Percentiles rank a stretch among this genome's conserved stretches.
Evolutionary conservation across 2,888 invertebrate genomes (phyloP).

Genomic region (Thymelicus lineola): DNA sequence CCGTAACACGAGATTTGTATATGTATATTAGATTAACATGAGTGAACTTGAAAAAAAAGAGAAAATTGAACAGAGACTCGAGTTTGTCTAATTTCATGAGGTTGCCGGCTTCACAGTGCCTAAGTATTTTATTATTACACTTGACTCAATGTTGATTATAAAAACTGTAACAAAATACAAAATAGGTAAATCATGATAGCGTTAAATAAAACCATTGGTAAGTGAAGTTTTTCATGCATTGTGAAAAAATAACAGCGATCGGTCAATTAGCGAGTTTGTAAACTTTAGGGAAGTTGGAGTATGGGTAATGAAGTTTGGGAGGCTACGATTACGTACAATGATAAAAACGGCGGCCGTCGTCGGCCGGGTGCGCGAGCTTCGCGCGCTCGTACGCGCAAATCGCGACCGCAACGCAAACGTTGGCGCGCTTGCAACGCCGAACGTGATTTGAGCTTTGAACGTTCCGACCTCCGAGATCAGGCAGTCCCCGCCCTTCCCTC

Average conservation of each 20-base stretch:
- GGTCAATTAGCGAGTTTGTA: slow-evolving; percentile 57
- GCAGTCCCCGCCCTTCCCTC: slow-evolving; percentile 58
- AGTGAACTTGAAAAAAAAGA: too few relatives aligned
- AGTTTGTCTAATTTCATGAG: too few relatives aligned
- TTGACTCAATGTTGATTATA: not conserved
- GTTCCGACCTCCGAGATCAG: slow-evolving; percentile 57
- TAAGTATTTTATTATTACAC: too few relatives aligned
- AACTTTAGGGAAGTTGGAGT: slow-evolving; percentile 39
- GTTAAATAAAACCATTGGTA: not conserved
- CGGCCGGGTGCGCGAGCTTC: slow-evolving; percentile 26
- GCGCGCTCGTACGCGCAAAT: slow-evolving; percentile 44
- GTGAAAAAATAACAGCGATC: slow-evolving; percentile 59
- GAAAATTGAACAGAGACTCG: too few relatives aligned
- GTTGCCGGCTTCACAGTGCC: too few relatives aligned
- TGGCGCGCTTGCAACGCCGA: slow-evolving; percentile 65
- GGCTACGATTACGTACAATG: slow-evolving; percentile 15
- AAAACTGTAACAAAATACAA: not conserved
- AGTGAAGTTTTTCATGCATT: not conserved
- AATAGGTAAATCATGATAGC: not conserved
- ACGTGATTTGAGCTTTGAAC: slow-evolving; percentile 65
- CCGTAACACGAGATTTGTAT: too few relatives aligned
- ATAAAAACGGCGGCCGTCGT: slow-evolving; percentile 3
- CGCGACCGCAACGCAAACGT: slow-evolving; percentile 50
- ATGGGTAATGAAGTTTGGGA: slow-evolving; percentile 12
- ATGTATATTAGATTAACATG: too few relatives aligned